These are phyloP conservation scores for Melanotaenia nigrans DNA, from an alignment of 2,797 vertebrate genomes.

Conservation along the genomic window DNA sequence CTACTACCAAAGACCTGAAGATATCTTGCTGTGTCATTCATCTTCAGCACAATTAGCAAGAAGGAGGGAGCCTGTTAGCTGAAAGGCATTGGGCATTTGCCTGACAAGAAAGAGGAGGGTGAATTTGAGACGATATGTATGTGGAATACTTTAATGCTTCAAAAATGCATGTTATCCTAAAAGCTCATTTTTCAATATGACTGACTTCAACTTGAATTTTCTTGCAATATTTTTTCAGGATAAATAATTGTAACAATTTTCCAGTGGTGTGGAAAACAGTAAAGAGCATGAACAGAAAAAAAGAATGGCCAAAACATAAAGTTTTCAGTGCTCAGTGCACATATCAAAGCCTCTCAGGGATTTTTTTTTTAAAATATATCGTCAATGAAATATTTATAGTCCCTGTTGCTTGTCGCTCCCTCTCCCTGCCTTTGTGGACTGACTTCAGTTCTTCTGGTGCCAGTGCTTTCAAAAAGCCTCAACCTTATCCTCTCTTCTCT, in stretches of 20 bases:
- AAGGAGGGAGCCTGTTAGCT: constrained; percentile 10
- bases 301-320: constrained; percentile 33
- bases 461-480: constrained; percentile 57
- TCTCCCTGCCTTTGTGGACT: constrained; percentile 51
- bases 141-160: background rate
- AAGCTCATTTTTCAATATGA: constrained; percentile 1
- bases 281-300: constrained; percentile 24
- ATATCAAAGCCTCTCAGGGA: constrained; percentile 43
- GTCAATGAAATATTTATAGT: constrained; percentile 70
- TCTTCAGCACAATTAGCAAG: constrained; percentile 22
- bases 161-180: background rate
- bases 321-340: constrained; percentile 58
- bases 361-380: constrained; percentile 46
- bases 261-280: constrained; percentile 1
- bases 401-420: constrained; percentile 57
- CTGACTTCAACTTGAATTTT: constrained; percentile 21
- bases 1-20: constrained; percentile 32
- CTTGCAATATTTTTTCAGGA: constrained; percentile 9
- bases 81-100: constrained; percentile 2
- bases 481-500: constrained; percentile 61
- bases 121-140: background rate
- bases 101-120: constrained; percentile 17
- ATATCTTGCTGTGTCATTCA: constrained; percentile 28
- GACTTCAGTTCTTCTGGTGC: constrained; percentile 49
- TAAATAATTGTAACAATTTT: background rate